Evolutionary conservation across 2,113 vertebrate genomes (phyloP).

Genomic region (Microtus ochrogaster): DNA sequence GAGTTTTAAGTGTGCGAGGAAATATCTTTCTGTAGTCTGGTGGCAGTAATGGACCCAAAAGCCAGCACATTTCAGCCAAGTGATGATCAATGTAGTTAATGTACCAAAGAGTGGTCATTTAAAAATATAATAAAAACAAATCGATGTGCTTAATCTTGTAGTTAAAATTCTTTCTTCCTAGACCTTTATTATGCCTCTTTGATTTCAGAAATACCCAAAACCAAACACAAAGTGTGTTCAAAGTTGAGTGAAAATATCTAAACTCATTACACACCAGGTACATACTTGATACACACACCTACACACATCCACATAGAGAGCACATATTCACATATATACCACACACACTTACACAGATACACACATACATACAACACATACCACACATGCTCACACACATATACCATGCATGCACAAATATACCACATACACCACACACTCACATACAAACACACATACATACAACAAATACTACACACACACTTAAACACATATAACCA

Average conservation of each 20-base stretch:
- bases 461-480: neutral
- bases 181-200: neutral
- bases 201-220: neutral
- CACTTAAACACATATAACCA: neutral
- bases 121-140: slow-evolving; percentile 7
- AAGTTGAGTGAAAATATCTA: neutral
- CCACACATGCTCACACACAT: neutral
- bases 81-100: neutral
- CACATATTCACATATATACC: neutral
- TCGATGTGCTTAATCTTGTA: neutral
- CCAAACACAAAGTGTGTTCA: neutral
- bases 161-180: slow-evolving; percentile 30
- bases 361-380: neutral
- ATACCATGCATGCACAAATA: neutral
- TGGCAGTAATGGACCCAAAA: neutral
- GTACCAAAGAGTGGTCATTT: neutral
- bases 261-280: neutral
- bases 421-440: neutral
- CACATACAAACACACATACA: neutral
- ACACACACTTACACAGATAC: neutral
- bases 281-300: neutral
- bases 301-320: neutral
- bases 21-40: slow-evolving; percentile 14
- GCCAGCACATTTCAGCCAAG: slow-evolving; percentile 3
- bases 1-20: neutral